These are phyloP conservation scores for Agrochola macilenta DNA, from an alignment of 2,888 invertebrate species.

Conservation along the genomic window DNA sequence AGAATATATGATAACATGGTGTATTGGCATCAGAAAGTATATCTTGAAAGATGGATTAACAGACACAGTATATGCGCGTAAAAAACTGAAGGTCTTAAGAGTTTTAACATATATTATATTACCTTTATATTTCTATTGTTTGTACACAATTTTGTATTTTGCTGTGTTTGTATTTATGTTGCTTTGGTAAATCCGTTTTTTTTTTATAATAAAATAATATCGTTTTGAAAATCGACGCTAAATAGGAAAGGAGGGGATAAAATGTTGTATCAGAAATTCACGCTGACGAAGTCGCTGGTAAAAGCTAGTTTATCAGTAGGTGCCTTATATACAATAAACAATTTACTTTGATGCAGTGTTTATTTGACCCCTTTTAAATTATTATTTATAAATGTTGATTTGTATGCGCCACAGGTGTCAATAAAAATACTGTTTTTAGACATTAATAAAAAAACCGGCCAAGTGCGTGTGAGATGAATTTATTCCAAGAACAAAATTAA, in stretches of 20 bases:
- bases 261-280: too few relatives aligned
- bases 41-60: conserved; percentile 30
- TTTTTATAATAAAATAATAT: neutral
- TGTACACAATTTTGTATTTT: conserved; percentile 1
- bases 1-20: neutral
- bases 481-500: too few relatives aligned
- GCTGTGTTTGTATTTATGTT: neutral
- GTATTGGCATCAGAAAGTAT: conserved; percentile 16
- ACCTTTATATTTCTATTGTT: conserved; percentile 25
- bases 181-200: neutral
- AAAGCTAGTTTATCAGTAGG: too few relatives aligned
- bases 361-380: too few relatives aligned
- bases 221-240: neutral
- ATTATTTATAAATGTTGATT: too few relatives aligned
- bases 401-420: too few relatives aligned
- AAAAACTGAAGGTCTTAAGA: neutral
- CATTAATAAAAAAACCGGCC: too few relatives aligned
- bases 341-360: too few relatives aligned
- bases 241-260: neutral
- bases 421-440: too few relatives aligned
- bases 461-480: too few relatives aligned
- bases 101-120: neutral
- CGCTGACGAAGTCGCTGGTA: too few relatives aligned
- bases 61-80: conserved; percentile 4
- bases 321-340: too few relatives aligned